Base-by-base conservation (phyloP, 2,888 invertebrate genomes). In the Linnaemya tessellans region DNA sequence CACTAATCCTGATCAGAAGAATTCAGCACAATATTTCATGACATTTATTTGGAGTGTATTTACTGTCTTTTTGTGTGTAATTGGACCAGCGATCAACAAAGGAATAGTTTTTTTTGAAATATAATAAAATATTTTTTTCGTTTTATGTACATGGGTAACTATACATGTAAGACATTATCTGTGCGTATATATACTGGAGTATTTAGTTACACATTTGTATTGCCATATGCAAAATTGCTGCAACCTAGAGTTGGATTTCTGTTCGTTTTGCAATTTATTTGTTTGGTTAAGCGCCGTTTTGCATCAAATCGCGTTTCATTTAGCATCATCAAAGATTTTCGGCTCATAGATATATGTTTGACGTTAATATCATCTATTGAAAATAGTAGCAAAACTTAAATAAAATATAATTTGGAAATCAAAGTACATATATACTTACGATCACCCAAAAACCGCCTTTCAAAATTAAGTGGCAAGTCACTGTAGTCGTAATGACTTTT, bases 381-480 rank as follows among this genome's bases (percentile, higher is more conserved):
- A 65, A 46, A 35, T 35, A 35, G 30, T 49, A 58, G 22, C 3
- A 25, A 62, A 38, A 11, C 9, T 62, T 49, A 60, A 56, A 64
- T 58, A 35, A 30, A 43, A 56, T 10, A 20, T 20, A 51, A 7
- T 25, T 56, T 22, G 35, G 25, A 35, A 8, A 38, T 25, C 30
- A 54, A n/a, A n/a, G n/a, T n/a, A n/a, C n/a, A n/a, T n/a, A n/a
- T n/a, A n/a, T n/a, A 65, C 77, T 4, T 62, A 88, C 91, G 92
- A 80, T 91, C 91, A 56, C 91, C 89, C 30, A 91, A 89, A 82
- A 91, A 92, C 3, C 91, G 88, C 3, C 89, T 84, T 85, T 92
- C 90, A n/a, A 93, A 93, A 86, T 93, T 93, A 0, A 89, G 83
- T n/a, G 92, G 92, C 82, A 92, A 88, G 87, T 92, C 92, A 81